These are phyloP conservation scores for Drosophila leontia DNA, from an alignment of 1,140 invertebrate species.

Conservation along the genomic window DNA sequence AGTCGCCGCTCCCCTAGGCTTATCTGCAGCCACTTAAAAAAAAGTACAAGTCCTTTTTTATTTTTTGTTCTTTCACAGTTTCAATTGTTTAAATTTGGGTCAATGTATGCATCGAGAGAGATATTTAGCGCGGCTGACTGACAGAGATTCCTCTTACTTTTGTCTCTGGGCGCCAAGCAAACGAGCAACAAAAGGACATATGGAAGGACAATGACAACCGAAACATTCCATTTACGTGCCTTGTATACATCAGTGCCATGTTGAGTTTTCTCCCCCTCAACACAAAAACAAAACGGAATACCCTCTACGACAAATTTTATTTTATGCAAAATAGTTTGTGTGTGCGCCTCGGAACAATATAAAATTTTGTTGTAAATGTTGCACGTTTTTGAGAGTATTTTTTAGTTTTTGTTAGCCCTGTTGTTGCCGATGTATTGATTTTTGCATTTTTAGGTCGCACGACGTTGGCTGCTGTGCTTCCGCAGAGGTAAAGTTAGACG, in stretches of 20 bases:
- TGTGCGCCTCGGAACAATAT: constrained; percentile 56
- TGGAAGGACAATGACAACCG: constrained; percentile 57
- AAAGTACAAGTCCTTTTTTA: constrained; percentile 24
- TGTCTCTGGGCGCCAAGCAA: constrained; percentile 67
- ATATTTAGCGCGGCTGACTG: constrained; percentile 34
- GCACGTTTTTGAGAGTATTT: constrained; percentile 42
- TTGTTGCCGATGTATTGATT: constrained; percentile 64
- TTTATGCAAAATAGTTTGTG: constrained; percentile 80
- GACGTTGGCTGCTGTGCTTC: constrained; percentile 31
- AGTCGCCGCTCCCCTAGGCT: constrained; percentile 32
- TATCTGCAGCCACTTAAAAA: constrained; percentile 46
- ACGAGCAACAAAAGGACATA: constrained; percentile 62
- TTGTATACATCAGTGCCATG: constrained; percentile 56
- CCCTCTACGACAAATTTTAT: constrained; percentile 63
- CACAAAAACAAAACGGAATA: constrained; percentile 11
- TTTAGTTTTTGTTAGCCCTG: constrained; percentile 19
- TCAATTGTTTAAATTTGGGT: constrained; percentile 73
- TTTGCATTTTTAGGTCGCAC: constrained; percentile 74
- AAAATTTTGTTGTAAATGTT: constrained; percentile 55
- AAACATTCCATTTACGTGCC: constrained; percentile 56
- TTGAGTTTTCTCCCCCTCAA: constrained; percentile 21
- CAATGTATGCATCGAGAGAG: constrained; percentile 49
- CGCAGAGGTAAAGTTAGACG: constrained; percentile 29
- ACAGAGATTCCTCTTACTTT: constrained; percentile 42
- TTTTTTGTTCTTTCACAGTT: constrained; percentile 55